Conservation (phyloP, 2,113 vertebrate species). For the Hemiscyllium ocellatum region DNA sequence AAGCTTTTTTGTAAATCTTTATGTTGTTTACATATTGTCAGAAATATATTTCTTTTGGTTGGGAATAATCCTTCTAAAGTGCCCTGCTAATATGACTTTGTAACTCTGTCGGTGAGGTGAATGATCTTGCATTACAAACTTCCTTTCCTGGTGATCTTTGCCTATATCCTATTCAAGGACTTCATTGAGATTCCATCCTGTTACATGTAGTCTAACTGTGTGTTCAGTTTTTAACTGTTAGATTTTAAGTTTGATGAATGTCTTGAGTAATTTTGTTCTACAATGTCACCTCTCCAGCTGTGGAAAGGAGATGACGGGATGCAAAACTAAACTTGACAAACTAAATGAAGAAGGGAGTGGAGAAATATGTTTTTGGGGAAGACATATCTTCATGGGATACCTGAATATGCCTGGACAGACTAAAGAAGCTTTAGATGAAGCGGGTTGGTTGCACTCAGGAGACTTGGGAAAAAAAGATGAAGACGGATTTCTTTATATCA, state of each 20-base stretch:
- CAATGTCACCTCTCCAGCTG: slow-evolving; percentile 49
- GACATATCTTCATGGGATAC: slow-evolving; percentile 70
- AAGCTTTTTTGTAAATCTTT: neutral
- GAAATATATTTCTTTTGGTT: neutral
- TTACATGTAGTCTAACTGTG: neutral
- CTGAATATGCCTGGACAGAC: slow-evolving; percentile 60
- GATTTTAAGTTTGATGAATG: neutral
- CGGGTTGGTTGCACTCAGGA: slow-evolving; percentile 67
- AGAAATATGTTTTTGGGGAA: slow-evolving; percentile 68
- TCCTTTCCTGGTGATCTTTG: neutral
- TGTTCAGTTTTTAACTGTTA: neutral
- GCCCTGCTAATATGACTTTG: neutral
- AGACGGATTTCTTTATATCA: slow-evolving; percentile 59
- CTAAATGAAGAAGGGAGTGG: slow-evolving; percentile 55
- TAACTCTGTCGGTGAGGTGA: neutral
- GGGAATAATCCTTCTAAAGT: neutral
- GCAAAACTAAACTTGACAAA: slow-evolving; percentile 56
- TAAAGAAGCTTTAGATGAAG: slow-evolving; percentile 53
- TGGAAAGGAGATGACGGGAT: slow-evolving; percentile 56
- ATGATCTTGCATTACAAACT: neutral
- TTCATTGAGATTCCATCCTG: neutral
- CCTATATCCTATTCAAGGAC: neutral
- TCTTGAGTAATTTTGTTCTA: neutral
- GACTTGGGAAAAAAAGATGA: slow-evolving; percentile 57
- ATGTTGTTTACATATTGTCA: neutral